Percentiles rank a stretch among this genome's conserved stretches.
phyloP scores from a whole-genome alignment of 2,888 invertebrate genomes.

The Deladenus siricidicola region DNA sequence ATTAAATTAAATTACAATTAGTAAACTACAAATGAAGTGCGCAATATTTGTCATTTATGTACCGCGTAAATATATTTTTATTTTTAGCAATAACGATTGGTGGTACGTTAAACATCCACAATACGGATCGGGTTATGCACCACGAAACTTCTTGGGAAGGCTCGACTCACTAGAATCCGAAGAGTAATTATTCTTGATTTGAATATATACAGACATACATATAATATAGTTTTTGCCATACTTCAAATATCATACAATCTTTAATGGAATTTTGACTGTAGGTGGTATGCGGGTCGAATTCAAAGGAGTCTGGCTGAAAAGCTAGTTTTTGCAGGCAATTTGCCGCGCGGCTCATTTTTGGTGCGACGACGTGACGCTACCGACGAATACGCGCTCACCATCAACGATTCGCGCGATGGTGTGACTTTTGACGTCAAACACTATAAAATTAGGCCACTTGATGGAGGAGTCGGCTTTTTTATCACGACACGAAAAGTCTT shows the following conservation, averaged over 20 bases:
- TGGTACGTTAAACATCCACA: conserved; percentile 74
- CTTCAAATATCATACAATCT: background rate
- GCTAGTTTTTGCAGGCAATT: conserved; percentile 74
- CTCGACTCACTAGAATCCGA: conserved; percentile 93
- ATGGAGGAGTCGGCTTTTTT: conserved; percentile 68
- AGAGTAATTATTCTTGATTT: conserved; percentile 69
- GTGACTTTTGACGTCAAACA: conserved; percentile 69
- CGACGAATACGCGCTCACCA: conserved; percentile 52
- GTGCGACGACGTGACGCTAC: conserved; percentile 93
- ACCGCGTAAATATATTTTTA: background rate
- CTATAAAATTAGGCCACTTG: conserved; percentile 89
- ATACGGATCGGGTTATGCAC: conserved; percentile 64
- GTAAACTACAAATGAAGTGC: too few species aligned
- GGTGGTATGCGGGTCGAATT: conserved; percentile 97
- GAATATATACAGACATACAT: background rate
- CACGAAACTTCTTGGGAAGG: conserved; percentile 91
- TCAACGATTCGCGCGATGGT: conserved; percentile 70
- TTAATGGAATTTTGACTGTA: conserved; percentile 55
- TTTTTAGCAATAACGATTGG: conserved; percentile 78
- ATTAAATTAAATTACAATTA: too few species aligned
- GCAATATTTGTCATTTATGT: too few species aligned
- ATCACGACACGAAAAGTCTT: conserved; percentile 93
- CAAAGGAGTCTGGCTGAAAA: conserved; percentile 94
- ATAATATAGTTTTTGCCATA: conserved; percentile 7
- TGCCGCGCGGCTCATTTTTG: conserved; percentile 85